Conservation (phyloP, 2,113 vertebrate genomes). For the Chitala chitala region DNA sequence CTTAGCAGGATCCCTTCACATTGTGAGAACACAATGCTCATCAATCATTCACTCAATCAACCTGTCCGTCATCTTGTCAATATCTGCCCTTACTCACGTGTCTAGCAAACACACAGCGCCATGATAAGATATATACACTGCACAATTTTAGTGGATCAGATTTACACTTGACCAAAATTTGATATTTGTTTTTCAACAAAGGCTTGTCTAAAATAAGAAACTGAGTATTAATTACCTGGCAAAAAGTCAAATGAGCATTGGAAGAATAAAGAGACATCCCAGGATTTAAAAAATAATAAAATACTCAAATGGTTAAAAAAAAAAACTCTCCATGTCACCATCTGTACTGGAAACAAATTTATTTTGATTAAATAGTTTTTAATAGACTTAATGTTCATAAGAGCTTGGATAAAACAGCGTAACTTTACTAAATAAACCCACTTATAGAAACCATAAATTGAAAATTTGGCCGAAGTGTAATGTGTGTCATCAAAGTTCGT, state of each 20-base stretch:
- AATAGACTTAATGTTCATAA: not conserved
- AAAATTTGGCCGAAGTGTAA: not conserved
- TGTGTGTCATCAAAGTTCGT: not conserved
- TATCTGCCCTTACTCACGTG: not conserved
- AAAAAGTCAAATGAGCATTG: not conserved
- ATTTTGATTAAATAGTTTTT: slow-evolving; percentile 35
- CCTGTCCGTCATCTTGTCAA: slow-evolving; percentile 33
- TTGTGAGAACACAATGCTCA: slow-evolving; percentile 42
- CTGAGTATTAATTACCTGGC: slow-evolving; percentile 10
- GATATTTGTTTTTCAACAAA: not conserved
- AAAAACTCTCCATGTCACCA: not conserved
- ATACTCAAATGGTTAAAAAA: too few relatives aligned
- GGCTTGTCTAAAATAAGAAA: not conserved
- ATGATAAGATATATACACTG: not conserved
- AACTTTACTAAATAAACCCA: slow-evolving; percentile 11
- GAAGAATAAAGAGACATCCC: not conserved
- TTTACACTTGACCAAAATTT: not conserved
- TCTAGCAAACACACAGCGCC: not conserved
- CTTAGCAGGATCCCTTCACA: slow-evolving; percentile 37
- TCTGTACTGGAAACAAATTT: slow-evolving; percentile 30
- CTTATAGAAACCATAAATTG: not conserved
- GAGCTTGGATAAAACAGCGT: not conserved
- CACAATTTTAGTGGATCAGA: too few relatives aligned
- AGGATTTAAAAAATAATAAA: too few relatives aligned
- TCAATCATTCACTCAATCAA: slow-evolving; percentile 44